Conservation (phyloP, 1,140 invertebrate genomes). For the Acromyrmex heyeri region DNA sequence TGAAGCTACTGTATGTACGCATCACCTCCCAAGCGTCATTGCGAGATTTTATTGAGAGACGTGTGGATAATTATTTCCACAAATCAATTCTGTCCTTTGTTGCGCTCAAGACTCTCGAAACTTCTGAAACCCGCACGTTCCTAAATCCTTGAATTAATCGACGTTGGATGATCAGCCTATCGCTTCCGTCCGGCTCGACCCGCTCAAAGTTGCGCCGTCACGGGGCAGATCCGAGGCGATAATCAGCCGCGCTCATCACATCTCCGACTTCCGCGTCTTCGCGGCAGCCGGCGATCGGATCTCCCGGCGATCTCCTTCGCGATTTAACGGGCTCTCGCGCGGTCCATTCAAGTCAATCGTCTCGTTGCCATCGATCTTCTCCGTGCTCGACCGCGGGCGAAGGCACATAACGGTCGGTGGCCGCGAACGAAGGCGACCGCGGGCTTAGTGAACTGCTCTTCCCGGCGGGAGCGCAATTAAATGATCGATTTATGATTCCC, state of each 20-base stretch:
- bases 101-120: neutral
- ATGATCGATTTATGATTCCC: constrained; percentile 82
- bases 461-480: constrained; percentile 79
- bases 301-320: constrained; percentile 35
- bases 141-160: neutral
- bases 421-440: constrained; percentile 44
- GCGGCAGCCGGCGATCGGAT: constrained; percentile 51
- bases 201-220: constrained; percentile 22
- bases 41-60: neutral
- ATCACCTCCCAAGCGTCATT: neutral
- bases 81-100: neutral
- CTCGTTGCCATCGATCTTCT: constrained; percentile 68
- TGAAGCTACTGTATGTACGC: constrained; percentile 5
- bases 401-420: constrained; percentile 60
- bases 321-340: constrained; percentile 56
- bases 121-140: neutral
- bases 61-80: neutral
- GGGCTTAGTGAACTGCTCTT: constrained; percentile 68
- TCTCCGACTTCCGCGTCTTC: constrained; percentile 69
- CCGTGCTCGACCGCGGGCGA: constrained; percentile 32
- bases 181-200: constrained; percentile 18
- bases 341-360: constrained; percentile 69
- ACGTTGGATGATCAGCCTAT: neutral
- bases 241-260: constrained; percentile 47
- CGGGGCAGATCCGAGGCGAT: constrained; percentile 26